A percentile compares a stretch with the other conserved stretches of the same genome.
phyloP scores from a whole-genome alignment of 2,888 invertebrate species.

The Diogma glabrata region DNA sequence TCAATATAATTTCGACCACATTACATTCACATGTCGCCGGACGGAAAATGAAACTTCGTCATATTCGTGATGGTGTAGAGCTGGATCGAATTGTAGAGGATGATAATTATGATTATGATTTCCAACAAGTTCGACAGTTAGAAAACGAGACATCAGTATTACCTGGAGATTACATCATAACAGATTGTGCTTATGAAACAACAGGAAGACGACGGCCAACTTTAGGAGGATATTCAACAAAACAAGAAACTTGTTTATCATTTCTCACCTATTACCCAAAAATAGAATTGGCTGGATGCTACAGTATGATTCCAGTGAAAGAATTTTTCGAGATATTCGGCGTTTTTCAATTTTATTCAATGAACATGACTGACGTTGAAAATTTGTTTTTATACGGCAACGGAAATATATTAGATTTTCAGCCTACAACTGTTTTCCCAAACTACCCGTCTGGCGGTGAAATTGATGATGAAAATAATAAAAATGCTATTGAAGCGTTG shows the following conservation, averaged over 20 bases:
- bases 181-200: conserved; percentile 72
- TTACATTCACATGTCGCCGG: conserved; percentile 75
- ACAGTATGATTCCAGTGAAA: conserved; percentile 74
- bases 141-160: conserved; percentile 61
- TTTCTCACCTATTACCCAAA: conserved; percentile 76
- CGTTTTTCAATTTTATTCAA: conserved; percentile 63
- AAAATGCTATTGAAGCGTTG: conserved; percentile 40
- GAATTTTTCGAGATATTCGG: conserved; percentile 75
- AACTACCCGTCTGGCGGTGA: conserved; percentile 37
- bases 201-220: conserved; percentile 56
- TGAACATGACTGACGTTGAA: conserved; percentile 65
- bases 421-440: conserved; percentile 35
- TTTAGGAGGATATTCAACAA: conserved; percentile 69
- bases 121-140: conserved; percentile 68
- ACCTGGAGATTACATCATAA: conserved; percentile 70
- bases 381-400: conserved; percentile 60
- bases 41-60: conserved; percentile 60
- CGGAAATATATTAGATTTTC: conserved; percentile 35
- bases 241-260: conserved; percentile 79
- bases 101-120: conserved; percentile 72
- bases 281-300: conserved; percentile 67
- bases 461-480: conserved; percentile 40
- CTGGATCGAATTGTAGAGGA: conserved; percentile 67
- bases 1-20: conserved; percentile 70
- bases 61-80: conserved; percentile 64